Evolutionary conservation across 1,140 invertebrate genomes (phyloP).

Genomic region (Melipona quadrifasciata): DNA sequence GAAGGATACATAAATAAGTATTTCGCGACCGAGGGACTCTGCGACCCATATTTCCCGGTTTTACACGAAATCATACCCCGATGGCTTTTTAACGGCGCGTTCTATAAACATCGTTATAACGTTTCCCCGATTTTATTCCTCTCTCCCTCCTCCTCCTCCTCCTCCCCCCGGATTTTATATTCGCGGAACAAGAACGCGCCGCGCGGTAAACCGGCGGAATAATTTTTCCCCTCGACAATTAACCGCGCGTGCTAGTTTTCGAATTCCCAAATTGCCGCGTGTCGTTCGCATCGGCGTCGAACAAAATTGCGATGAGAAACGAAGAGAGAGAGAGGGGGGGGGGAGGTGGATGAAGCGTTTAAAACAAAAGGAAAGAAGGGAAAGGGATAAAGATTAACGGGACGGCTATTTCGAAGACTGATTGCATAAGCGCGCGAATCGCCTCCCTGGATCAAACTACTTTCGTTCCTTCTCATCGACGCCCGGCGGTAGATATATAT

Average conservation of each 20-base stretch:
- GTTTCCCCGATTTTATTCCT: slow-evolving; percentile 3
- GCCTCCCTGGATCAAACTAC: slow-evolving; percentile 20
- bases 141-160: too few relatives aligned
- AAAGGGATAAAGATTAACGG: slow-evolving; percentile 9
- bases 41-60: background rate
- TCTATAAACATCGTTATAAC: slow-evolving; percentile 18
- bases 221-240: background rate
- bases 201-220: background rate
- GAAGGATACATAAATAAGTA: background rate
- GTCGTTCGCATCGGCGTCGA: background rate
- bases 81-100: background rate
- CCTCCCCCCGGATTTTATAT: background rate
- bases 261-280: background rate
- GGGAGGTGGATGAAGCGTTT: too few relatives aligned
- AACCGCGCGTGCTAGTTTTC: background rate
- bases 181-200: background rate
- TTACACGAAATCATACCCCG: too few relatives aligned
- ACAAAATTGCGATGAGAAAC: background rate
- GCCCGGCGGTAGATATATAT: background rate
- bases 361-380: background rate
- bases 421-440: slow-evolving; percentile 21
- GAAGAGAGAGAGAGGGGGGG: background rate
- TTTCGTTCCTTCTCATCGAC: slow-evolving; percentile 32
- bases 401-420: slow-evolving; percentile 12
- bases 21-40: background rate